These are phyloP conservation scores for Calliscelio sp. DNA, from an alignment of 2,888 invertebrate species.

Conservation along the genomic window DNA sequence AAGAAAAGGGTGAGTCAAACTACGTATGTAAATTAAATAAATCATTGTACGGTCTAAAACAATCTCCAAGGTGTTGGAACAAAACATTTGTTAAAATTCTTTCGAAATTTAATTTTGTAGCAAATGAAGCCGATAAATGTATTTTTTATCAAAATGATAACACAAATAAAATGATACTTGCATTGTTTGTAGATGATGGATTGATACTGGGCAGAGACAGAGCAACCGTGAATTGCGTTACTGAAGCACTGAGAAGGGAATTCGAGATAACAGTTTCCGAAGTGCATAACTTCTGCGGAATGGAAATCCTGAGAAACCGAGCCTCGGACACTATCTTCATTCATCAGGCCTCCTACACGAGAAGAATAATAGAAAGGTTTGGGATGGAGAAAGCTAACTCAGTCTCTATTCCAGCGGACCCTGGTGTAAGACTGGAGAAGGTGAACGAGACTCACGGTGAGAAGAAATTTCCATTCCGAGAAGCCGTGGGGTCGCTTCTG, in stretches of 20 bases:
- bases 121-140: constrained; percentile 37
- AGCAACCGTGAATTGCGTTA: not conserved
- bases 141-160: not conserved
- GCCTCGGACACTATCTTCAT: constrained; percentile 22
- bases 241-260: not conserved
- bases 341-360: constrained; percentile 23
- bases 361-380: constrained; percentile 31
- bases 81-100: constrained; percentile 21
- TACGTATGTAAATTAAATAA: constrained; percentile 17
- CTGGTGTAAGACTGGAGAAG: constrained; percentile 26
- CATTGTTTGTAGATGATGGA: constrained; percentile 23
- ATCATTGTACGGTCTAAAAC: constrained; percentile 32
- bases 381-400: not conserved
- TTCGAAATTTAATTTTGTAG: constrained; percentile 1
- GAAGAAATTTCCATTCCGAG: constrained; percentile 49
- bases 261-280: constrained; percentile 18
- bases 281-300: constrained; percentile 24
- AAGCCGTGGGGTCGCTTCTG: constrained; percentile 65
- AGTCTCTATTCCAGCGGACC: constrained; percentile 44
- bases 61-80: constrained; percentile 46
- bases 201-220: not conserved
- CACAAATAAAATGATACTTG: not conserved
- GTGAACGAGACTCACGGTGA: not conserved
- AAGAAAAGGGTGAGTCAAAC: too few species aligned
- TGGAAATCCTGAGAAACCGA: constrained; percentile 13